These are phyloP conservation scores for Thaumatotibia leucotreta DNA, from an alignment of 1,140 invertebrate species.

Conservation along the genomic window DNA sequence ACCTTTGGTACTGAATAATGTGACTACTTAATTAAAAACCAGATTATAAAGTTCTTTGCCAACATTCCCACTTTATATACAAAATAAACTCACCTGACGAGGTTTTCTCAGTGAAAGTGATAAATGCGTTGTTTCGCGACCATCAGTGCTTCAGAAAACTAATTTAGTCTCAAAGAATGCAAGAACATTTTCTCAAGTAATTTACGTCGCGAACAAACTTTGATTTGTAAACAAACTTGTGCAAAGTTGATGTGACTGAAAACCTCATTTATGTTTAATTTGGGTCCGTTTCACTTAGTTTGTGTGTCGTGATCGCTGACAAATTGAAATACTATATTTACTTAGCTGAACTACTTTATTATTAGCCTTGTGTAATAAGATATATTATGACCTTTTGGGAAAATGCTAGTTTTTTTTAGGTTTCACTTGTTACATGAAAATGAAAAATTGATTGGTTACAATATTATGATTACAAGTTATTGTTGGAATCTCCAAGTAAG, in stretches of 20 bases:
- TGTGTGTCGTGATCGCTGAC: neutral
- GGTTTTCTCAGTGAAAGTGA: neutral
- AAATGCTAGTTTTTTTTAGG: too few species aligned
- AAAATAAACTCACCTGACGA: neutral
- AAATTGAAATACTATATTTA: neutral
- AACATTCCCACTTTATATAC: too few species aligned
- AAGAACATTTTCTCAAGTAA: neutral
- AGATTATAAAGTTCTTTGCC: too few species aligned
- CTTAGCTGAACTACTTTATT: neutral
- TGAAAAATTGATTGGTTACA: too few species aligned
- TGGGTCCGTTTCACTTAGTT: neutral
- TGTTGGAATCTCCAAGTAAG: too few species aligned
- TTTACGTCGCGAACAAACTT: neutral
- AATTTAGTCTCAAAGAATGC: neutral
- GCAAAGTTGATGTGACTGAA: neutral
- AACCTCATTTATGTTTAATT: constrained; percentile 3
- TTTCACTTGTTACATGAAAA: too few species aligned
- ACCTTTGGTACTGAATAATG: too few species aligned
- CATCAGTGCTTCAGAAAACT: neutral
- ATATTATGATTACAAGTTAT: too few species aligned
- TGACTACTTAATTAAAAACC: too few species aligned
- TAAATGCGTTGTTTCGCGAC: neutral
- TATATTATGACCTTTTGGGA: too few species aligned
- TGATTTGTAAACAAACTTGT: neutral
- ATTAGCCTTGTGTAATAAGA: too few species aligned